phyloP scores from a whole-genome alignment of 2,113 vertebrate genomes.

The Penelope pileata region DNA sequence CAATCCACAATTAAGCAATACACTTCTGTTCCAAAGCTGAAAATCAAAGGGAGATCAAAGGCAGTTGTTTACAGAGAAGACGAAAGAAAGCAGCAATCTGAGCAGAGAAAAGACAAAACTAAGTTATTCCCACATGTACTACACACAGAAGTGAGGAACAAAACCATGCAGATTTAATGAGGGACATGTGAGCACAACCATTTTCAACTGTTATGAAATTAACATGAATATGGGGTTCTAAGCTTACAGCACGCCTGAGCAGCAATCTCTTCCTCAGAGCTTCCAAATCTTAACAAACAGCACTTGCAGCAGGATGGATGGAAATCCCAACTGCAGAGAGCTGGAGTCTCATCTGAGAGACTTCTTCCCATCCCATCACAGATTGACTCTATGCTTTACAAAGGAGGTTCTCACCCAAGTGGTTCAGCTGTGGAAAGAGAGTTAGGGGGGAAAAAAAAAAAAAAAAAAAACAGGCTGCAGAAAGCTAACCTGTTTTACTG shows the following conservation, averaged over 20 bases:
- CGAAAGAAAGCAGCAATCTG: not conserved
- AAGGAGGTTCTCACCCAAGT: not conserved
- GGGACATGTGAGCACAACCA: not conserved
- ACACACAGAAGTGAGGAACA: not conserved
- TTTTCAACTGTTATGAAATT: not conserved
- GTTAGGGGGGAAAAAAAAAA: too few relatives aligned
- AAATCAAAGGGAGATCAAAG: slow-evolving; percentile 64
- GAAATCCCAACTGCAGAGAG: not conserved
- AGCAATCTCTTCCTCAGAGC: not conserved
- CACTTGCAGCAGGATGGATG: not conserved
- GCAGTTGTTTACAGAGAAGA: slow-evolving; percentile 21
- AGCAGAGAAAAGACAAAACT: not conserved
- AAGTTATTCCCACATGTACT: slow-evolving; percentile 18
- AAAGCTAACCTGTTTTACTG: not conserved
- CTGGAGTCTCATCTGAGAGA: not conserved
- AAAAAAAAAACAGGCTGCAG: not conserved
- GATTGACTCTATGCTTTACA: not conserved
- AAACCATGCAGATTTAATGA: not conserved
- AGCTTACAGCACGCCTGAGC: not conserved
- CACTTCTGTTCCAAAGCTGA: slow-evolving; percentile 20
- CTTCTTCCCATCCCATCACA: not conserved
- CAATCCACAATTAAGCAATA: slow-evolving; percentile 26
- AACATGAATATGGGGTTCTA: not conserved
- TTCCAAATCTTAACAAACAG: not conserved
- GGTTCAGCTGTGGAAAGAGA: not conserved